Evolutionary conservation across 2,113 vertebrate species (phyloP).

Genomic region (Erythrocercus mccallii): DNA sequence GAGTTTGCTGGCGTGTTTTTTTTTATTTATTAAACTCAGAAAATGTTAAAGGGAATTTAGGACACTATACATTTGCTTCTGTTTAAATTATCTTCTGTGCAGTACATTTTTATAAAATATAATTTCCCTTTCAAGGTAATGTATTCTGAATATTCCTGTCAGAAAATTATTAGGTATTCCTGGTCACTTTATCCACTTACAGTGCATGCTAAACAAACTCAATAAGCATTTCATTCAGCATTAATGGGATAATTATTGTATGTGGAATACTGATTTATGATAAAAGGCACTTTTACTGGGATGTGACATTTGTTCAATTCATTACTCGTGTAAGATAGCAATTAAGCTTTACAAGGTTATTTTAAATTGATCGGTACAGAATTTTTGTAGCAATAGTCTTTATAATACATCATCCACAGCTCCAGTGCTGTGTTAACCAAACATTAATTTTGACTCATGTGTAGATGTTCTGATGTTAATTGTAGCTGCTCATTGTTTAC

Average conservation of each 20-base stretch:
- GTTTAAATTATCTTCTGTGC: neutral
- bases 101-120: neutral
- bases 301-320: conserved; percentile 55
- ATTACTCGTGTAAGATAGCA: conserved; percentile 32
- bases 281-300: conserved; percentile 22
- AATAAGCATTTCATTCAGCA: conserved; percentile 23
- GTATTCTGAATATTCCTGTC: neutral
- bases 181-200: conserved; percentile 6
- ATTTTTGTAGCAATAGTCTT: neutral
- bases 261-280: conserved; percentile 46
- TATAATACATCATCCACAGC: neutral
- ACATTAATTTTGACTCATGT: neutral
- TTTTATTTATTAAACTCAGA: neutral
- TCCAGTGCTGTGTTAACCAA: neutral
- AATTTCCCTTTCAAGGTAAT: neutral
- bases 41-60: neutral
- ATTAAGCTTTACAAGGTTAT: conserved; percentile 58
- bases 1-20: neutral
- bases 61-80: neutral
- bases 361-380: conserved; percentile 24
- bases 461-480: neutral
- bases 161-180: neutral
- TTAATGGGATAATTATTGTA: conserved; percentile 51
- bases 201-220: neutral
- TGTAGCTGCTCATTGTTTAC: neutral